phyloP scores from a whole-genome alignment of 2,888 invertebrate species.

The Lithophane leautieri region DNA sequence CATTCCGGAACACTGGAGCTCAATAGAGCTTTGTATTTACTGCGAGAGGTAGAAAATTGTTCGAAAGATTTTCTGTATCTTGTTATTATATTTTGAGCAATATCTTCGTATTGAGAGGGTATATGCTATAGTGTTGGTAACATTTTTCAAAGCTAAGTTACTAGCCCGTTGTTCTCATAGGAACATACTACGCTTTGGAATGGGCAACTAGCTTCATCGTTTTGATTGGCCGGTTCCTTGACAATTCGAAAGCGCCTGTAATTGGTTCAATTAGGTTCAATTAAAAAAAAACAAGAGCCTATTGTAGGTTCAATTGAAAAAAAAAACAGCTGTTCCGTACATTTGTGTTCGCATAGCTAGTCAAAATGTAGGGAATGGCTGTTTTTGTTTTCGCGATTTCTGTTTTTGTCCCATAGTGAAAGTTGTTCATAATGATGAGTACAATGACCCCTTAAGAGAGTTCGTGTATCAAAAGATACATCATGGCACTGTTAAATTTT shows the following conservation, averaged over 20 bases:
- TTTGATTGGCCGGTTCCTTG: not conserved
- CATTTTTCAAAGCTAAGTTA: not conserved
- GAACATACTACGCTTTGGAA: not conserved
- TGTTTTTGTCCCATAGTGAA: no score
- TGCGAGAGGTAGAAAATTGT: slow-evolving; percentile 48
- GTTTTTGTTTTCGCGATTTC: no score
- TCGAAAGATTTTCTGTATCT: slow-evolving; percentile 32
- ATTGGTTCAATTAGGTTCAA: not conserved
- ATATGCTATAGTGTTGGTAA: not conserved
- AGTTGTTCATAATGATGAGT: no score
- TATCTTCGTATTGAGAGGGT: not conserved
- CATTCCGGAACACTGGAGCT: slow-evolving; percentile 54
- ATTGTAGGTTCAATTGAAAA: no score
- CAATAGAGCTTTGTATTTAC: slow-evolving; percentile 57
- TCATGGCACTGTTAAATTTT: no score
- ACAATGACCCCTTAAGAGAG: no score
- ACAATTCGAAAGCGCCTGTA: not conserved
- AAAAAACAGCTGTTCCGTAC: no score
- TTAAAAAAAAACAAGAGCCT: no score
- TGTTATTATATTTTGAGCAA: slow-evolving; percentile 40
- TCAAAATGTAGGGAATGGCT: no score
- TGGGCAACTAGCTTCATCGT: not conserved
- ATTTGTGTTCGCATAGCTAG: no score
- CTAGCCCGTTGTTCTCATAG: not conserved
- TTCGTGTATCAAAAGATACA: no score